These are phyloP conservation scores for Drymonia ruficornis DNA, from an alignment of 2,888 invertebrate genomes.

Conservation along the genomic window DNA sequence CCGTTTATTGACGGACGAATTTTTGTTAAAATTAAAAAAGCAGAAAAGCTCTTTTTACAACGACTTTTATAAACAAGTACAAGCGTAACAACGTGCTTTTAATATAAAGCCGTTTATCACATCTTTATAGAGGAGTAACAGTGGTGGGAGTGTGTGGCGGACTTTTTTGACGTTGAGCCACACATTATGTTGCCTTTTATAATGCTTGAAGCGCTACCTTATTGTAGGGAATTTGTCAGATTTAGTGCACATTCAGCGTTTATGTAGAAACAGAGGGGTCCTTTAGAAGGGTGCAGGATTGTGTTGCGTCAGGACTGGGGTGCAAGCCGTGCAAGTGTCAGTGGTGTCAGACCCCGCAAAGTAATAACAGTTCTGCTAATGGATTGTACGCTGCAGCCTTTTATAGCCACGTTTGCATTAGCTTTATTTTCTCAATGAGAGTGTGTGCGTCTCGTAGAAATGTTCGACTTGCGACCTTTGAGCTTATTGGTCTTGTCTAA, in stretches of 20 bases:
- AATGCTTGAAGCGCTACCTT: too few relatives aligned
- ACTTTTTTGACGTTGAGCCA: too few relatives aligned
- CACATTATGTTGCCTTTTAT: neutral
- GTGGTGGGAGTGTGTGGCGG: too few relatives aligned
- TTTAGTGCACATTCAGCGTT: neutral
- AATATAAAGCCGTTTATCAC: too few relatives aligned
- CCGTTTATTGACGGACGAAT: too few relatives aligned
- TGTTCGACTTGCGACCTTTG: neutral
- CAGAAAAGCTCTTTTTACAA: too few relatives aligned
- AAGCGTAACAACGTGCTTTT: too few relatives aligned
- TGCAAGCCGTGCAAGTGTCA: slow-evolving; percentile 53
- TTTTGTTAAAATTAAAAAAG: too few relatives aligned
- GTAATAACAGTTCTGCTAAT: slow-evolving; percentile 63
- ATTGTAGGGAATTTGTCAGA: neutral
- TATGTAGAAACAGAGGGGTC: neutral
- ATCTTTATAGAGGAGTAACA: too few relatives aligned
- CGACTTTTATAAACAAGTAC: too few relatives aligned
- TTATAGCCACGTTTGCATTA: slow-evolving; percentile 32
- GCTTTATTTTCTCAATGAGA: slow-evolving; percentile 30
- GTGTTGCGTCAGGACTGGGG: neutral
- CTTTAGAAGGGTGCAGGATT: neutral
- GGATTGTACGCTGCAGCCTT: slow-evolving; percentile 54
- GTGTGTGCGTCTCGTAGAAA: slow-evolving; percentile 6
- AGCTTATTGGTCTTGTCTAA: neutral
- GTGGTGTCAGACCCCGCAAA: slow-evolving; percentile 53